A percentile compares a stretch with the other conserved stretches of the same genome.
These are phyloP conservation scores for Allobates femoralis DNA, from an alignment of 2,797 vertebrate species.

Conservation along the genomic window DNA sequence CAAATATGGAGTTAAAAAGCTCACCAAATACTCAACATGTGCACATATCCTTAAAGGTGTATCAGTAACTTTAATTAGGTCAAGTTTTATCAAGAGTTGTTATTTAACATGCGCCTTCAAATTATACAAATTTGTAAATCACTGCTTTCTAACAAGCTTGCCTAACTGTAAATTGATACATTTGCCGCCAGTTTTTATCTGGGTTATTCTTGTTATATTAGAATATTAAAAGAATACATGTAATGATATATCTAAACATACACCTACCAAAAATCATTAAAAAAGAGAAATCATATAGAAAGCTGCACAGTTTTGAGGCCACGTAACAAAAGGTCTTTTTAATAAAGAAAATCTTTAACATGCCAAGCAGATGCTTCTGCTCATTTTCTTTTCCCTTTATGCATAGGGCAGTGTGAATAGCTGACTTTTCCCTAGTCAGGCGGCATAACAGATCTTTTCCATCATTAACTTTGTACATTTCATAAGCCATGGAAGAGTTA, in stretches of 20 bases:
- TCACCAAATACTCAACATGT: too few species aligned
- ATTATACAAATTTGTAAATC: background rate
- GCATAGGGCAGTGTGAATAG: background rate
- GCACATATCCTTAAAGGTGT: too few species aligned
- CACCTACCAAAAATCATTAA: background rate
- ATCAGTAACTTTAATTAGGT: too few species aligned
- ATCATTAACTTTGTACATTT: slow-evolving; percentile 12
- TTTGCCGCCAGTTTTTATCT: background rate
- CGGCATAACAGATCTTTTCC: background rate
- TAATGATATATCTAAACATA: background rate
- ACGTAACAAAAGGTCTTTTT: background rate
- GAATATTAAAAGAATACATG: background rate
- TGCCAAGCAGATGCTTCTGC: background rate
- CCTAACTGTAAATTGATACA: background rate
- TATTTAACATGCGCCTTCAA: too few species aligned
- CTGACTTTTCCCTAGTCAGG: background rate
- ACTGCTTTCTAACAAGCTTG: background rate
- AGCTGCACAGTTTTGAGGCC: background rate
- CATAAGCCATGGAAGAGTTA: background rate
- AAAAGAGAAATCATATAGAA: background rate
- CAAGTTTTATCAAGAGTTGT: too few species aligned
- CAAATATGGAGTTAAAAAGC: too few species aligned
- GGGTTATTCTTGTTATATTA: background rate
- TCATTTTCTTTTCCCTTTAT: background rate
- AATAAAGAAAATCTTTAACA: background rate